Evolutionary conservation across 2,797 vertebrate species (phyloP).

Genomic region (Pteronotus mesoamericanus): DNA sequence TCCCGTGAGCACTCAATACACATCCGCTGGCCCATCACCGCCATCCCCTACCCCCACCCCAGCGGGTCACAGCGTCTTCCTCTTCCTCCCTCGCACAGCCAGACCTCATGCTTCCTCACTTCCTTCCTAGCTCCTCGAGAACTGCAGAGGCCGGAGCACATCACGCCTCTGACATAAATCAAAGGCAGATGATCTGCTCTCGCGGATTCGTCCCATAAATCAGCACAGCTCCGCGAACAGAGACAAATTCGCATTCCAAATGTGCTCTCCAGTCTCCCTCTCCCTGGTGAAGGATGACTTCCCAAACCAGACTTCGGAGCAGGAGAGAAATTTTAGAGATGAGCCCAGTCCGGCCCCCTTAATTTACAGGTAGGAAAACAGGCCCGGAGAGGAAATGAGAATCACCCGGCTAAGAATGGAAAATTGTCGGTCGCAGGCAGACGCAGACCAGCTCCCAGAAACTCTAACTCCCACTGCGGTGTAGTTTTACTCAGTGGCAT

Average conservation of each 20-base stretch:
- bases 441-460: background rate
- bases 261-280: conserved; percentile 59
- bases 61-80: background rate
- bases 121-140: background rate
- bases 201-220: conserved; percentile 67
- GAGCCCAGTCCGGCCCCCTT: conserved; percentile 29
- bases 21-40: background rate
- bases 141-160: background rate
- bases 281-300: conserved; percentile 59
- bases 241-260: conserved; percentile 72
- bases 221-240: conserved; percentile 56
- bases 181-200: conserved; percentile 56
- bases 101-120: background rate
- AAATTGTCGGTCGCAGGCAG: background rate
- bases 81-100: background rate
- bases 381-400: background rate
- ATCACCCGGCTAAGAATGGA: background rate
- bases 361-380: background rate
- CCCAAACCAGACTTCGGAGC: background rate
- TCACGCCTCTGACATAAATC: background rate
- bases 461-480: accelerated
- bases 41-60: accelerated
- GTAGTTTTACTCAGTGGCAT: background rate
- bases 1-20: background rate
- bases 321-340: conserved; percentile 37